A percentile compares a stretch with the other conserved stretches of the same genome.
phyloP scores from a whole-genome alignment of 2,113 vertebrate species.

The Microtus ochrogaster region DNA sequence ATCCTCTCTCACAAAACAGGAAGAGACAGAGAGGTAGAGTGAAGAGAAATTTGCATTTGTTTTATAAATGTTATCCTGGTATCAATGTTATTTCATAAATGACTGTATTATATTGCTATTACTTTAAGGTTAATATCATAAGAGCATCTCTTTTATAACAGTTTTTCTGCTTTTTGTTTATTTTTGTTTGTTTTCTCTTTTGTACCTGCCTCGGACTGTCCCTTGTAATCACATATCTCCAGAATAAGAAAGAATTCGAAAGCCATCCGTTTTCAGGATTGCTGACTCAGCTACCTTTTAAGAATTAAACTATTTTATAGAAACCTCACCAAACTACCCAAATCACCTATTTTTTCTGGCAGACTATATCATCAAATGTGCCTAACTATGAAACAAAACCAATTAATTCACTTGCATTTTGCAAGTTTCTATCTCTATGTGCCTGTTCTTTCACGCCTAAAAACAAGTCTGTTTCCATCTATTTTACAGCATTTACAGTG shows the following conservation, averaged over 20 bases:
- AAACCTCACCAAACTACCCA: conserved; percentile 7
- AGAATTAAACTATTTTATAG: conserved; percentile 28
- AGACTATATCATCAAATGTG: background rate
- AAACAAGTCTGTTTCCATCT: background rate
- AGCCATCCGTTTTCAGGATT: background rate
- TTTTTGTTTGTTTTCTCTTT: background rate
- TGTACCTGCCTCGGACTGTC: background rate
- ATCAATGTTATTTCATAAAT: conserved; percentile 8
- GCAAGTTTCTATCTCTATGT: background rate
- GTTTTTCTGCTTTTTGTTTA: background rate
- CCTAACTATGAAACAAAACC: conserved; percentile 20
- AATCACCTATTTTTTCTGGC: conserved; percentile 10
- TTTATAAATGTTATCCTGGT: background rate
- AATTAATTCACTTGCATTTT: conserved; percentile 12
- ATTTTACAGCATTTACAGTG: conserved; percentile 35
- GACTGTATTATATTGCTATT: background rate
- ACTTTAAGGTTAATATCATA: conserved; percentile 27
- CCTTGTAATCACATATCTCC: background rate
- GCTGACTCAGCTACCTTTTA: background rate
- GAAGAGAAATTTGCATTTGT: background rate
- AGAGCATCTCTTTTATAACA: conserved; percentile 36
- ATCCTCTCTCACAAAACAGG: background rate
- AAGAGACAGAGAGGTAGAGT: background rate
- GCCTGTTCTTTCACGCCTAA: background rate
- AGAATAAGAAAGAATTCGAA: conserved; percentile 54